Evolutionary conservation across 2,797 vertebrate genomes (phyloP).

Genomic region (Erithacus rubecula): DNA sequence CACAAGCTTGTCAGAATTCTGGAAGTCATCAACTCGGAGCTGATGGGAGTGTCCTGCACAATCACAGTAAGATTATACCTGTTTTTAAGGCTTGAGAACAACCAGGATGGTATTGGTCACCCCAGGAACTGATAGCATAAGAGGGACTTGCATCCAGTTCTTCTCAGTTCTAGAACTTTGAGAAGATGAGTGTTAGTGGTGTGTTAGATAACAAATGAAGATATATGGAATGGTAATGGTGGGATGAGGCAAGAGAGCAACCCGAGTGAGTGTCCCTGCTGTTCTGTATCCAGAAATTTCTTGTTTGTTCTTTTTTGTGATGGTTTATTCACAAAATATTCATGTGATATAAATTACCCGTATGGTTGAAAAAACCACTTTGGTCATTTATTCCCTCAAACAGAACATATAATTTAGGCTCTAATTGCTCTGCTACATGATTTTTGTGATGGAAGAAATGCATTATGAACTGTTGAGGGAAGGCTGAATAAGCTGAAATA

Average conservation of each 20-base stretch:
- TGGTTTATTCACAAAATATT: neutral
- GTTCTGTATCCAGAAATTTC: neutral
- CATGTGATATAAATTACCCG: neutral
- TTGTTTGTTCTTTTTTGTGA: neutral
- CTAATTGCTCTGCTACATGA: neutral
- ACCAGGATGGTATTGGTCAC: neutral
- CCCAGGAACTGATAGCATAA: rapidly evolving
- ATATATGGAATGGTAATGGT: rapidly evolving
- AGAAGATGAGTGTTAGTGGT: neutral
- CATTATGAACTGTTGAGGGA: neutral
- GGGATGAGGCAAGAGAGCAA: neutral
- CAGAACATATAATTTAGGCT: neutral
- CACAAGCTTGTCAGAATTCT: neutral
- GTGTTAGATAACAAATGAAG: neutral
- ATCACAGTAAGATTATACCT: neutral
- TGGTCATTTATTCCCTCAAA: neutral
- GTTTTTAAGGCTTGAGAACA: neutral
- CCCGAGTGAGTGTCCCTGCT: rapidly evolving
- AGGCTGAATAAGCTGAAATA: neutral
- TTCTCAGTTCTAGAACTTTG: neutral
- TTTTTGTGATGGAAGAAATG: neutral
- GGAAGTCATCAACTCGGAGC: neutral
- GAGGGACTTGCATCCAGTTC: neutral
- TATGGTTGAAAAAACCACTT: neutral
- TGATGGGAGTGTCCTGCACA: neutral